Evolutionary conservation across 1,140 invertebrate species (phyloP), one percentile per base, ranked within the genome.

Genomic region (Chlorops oryzae): DNA sequence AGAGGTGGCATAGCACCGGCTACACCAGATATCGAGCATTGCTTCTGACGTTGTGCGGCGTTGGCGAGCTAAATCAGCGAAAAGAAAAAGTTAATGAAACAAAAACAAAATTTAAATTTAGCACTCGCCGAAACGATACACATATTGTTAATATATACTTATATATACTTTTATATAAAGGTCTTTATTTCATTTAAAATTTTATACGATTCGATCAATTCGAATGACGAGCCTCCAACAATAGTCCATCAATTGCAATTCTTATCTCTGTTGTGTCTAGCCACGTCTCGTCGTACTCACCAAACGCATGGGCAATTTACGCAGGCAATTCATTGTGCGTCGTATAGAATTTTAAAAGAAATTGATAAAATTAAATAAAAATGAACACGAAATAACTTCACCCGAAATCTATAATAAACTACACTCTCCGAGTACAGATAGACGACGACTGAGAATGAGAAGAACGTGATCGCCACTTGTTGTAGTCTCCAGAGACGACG

Each of bases 1-100:
- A 87, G 61, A 28, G 85, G 84, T 5, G 64, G 64, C 39, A 65
- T 54, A 18, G 61, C 61, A 13, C 56, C 34, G 35, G 56, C 54
- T 18, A 55, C 65, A 54, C 61, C 61, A 41, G 50, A 52, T 62
- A 65, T 67, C 6, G 59, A 50, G 23, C 59, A 57, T 56, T 45
- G 59, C 61, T 70, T 66, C 55, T 67, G 64, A 59, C 67, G 64
- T 61, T 62, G 65, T 47, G 57, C 51, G 18, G 58, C 56, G 54
- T 67, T 67, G 3, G 50, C 64, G 51, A 70, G 55, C 67, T 70
- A 51, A 41, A 52, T 45, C 35, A 52, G 27, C 40, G 15, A 24
- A 18, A 39, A 43, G 21, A 15, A 32, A 40, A 42, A 38, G 18
- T 17, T 27, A 32, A 51, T 47, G 56, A 37, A 54, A 47, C 42